Percentiles rank a stretch among this genome's conserved stretches.
Evolutionary conservation across 1,140 invertebrate species (phyloP).

Genomic region (Hyles euphorbiae): DNA sequence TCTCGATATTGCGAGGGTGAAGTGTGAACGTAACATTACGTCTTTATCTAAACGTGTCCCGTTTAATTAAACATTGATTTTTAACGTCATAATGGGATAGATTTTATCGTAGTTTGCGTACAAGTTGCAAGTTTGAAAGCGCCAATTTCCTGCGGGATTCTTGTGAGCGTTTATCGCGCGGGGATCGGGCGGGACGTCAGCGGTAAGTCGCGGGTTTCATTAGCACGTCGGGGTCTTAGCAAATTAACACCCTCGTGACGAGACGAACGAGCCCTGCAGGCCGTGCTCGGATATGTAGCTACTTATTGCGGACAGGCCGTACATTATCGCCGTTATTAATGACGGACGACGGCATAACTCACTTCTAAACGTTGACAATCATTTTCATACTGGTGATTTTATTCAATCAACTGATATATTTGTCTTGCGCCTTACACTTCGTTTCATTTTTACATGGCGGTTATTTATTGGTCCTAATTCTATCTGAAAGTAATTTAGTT

Average conservation of each 20-base stretch:
- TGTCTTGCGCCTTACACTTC: too few relatives aligned
- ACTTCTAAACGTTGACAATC: too few relatives aligned
- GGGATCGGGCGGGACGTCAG: slow-evolving; percentile 52
- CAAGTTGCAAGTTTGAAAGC: slow-evolving; percentile 46
- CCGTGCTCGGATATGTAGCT: slow-evolving; percentile 15
- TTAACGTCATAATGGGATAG: slow-evolving; percentile 21
- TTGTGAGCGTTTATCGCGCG: slow-evolving; percentile 50
- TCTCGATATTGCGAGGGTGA: slow-evolving; percentile 48
- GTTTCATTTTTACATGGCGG: too few relatives aligned
- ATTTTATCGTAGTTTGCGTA: slow-evolving; percentile 36
- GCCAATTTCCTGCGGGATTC: slow-evolving; percentile 65
- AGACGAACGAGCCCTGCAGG: slow-evolving; percentile 28
- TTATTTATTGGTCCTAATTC: too few relatives aligned
- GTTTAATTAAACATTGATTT: slow-evolving; percentile 19
- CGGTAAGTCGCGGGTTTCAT: slow-evolving; percentile 65
- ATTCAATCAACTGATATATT: too few relatives aligned
- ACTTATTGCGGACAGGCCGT: slow-evolving; percentile 30
- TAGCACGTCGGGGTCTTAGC: slow-evolving; percentile 60
- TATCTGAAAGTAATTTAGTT: too few relatives aligned
- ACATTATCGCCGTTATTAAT: slow-evolving; percentile 40
- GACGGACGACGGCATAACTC: slow-evolving; percentile 9
- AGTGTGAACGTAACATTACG: neutral
- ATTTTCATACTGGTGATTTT: too few relatives aligned
- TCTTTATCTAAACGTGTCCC: slow-evolving; percentile 4
- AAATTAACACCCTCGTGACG: slow-evolving; percentile 68